Evolutionary conservation across 2,113 vertebrate species (phyloP).

Genomic region (Mustela nigripes): DNA sequence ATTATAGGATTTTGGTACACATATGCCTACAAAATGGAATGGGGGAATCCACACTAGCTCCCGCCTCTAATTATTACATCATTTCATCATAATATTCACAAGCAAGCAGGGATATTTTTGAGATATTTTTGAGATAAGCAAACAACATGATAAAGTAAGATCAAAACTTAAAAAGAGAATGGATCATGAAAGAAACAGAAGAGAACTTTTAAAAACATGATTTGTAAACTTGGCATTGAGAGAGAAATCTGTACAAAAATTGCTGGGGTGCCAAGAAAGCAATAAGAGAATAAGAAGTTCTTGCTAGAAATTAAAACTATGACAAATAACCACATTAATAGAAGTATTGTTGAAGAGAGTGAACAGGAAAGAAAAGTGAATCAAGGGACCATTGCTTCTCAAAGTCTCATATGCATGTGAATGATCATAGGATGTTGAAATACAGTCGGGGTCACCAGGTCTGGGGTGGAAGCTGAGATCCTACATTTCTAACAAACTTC

Average conservation of each 20-base stretch:
- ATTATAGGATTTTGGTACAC: not conserved
- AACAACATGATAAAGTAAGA: not conserved
- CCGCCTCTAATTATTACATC: not conserved
- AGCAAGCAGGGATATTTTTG: too few relatives aligned
- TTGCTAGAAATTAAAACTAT: not conserved
- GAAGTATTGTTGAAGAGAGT: not conserved
- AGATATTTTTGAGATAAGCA: not conserved
- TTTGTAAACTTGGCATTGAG: not conserved
- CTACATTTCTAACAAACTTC: not conserved
- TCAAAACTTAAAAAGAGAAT: not conserved
- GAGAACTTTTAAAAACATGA: not conserved
- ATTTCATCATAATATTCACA: not conserved
- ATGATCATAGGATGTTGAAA: not conserved
- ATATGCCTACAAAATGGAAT: not conserved
- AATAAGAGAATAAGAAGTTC: not conserved
- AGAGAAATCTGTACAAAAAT: not conserved
- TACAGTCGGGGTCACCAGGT: not conserved
- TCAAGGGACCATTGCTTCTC: not conserved
- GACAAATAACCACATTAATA: not conserved
- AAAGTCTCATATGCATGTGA: fast-evolving
- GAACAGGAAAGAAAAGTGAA: not conserved
- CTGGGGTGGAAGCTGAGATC: not conserved
- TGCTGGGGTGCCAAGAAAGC: not conserved
- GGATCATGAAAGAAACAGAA: not conserved
- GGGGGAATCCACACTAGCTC: too few relatives aligned